Percentiles rank a stretch among this genome's conserved stretches.
phyloP scores from a whole-genome alignment of 2,888 invertebrate species.

The Sycophila texana region DNA sequence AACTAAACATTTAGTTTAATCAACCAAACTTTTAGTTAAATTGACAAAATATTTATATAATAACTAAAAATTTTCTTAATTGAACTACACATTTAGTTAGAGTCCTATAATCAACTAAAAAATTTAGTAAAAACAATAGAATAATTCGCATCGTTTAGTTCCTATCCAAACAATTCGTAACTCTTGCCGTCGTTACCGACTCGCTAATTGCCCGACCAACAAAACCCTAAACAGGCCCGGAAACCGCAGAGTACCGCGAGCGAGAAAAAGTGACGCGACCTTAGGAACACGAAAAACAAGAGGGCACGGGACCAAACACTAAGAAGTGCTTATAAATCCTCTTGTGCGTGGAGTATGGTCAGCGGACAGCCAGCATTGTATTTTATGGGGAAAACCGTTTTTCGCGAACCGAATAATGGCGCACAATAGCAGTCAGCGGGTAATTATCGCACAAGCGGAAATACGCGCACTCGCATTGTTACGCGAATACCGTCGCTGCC shows the following conservation, averaged over 20 bases:
- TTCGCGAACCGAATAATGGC: constrained; percentile 2
- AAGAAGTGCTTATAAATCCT: too few relatives aligned
- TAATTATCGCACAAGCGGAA: constrained; percentile 38
- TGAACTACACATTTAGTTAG: too few relatives aligned
- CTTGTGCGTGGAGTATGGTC: not conserved
- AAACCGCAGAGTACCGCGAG: not conserved
- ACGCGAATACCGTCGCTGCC: not conserved
- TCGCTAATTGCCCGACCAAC: too few relatives aligned
- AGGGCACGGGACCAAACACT: not conserved
- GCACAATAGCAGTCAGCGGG: not conserved
- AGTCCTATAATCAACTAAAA: too few relatives aligned
- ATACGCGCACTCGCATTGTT: not conserved
- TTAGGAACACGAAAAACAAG: not conserved
- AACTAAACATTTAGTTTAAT: too few relatives aligned
- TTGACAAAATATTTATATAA: too few relatives aligned
- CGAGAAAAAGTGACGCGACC: not conserved
- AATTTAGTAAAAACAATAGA: too few relatives aligned
- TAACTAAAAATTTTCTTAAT: too few relatives aligned
- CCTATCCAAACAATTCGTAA: too few relatives aligned
- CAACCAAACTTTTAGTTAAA: too few relatives aligned
- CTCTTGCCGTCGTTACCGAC: too few relatives aligned
- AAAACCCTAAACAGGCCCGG: not conserved
- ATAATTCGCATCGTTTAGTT: too few relatives aligned
- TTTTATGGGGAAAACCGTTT: not conserved
- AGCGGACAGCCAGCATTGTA: not conserved